phyloP scores from a whole-genome alignment of 2,113 vertebrate genomes.

The Lepidothrix coronata region DNA sequence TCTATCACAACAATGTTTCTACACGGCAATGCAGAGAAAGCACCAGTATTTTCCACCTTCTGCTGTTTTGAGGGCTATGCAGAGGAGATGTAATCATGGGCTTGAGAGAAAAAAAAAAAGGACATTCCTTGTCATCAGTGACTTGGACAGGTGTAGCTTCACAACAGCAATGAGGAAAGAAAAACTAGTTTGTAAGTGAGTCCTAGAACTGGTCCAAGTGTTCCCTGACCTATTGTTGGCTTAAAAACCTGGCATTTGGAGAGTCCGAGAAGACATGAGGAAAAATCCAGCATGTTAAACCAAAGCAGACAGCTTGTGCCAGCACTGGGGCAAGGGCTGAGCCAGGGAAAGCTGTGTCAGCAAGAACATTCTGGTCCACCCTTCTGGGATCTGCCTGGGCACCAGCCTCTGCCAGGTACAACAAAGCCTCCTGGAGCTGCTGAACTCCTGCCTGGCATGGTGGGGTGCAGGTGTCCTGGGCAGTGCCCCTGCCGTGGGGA shows the following conservation, averaged over 20 bases:
- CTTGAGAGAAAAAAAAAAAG: background rate
- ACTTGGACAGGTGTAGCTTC: background rate
- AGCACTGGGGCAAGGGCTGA: background rate
- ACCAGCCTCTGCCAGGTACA: background rate
- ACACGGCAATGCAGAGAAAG: background rate
- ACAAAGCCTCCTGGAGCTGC: background rate
- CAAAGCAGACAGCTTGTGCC: background rate
- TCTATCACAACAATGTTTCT: background rate
- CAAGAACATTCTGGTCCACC: background rate
- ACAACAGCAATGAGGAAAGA: background rate
- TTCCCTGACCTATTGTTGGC: background rate
- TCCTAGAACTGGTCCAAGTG: background rate
- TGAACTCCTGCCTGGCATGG: fast-evolving
- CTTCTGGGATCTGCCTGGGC: fast-evolving
- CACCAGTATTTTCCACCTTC: background rate
- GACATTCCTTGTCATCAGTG: background rate
- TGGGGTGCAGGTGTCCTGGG: fast-evolving
- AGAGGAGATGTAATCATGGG: background rate
- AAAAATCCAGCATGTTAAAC: fast-evolving
- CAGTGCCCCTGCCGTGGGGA: background rate
- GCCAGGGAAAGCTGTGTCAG: background rate
- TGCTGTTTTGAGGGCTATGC: background rate
- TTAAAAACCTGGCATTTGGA: background rate
- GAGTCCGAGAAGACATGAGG: background rate
- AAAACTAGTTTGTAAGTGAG: background rate